phyloP scores from a whole-genome alignment of 2,888 invertebrate genomes.

The Heterodera filipjevi region DNA sequence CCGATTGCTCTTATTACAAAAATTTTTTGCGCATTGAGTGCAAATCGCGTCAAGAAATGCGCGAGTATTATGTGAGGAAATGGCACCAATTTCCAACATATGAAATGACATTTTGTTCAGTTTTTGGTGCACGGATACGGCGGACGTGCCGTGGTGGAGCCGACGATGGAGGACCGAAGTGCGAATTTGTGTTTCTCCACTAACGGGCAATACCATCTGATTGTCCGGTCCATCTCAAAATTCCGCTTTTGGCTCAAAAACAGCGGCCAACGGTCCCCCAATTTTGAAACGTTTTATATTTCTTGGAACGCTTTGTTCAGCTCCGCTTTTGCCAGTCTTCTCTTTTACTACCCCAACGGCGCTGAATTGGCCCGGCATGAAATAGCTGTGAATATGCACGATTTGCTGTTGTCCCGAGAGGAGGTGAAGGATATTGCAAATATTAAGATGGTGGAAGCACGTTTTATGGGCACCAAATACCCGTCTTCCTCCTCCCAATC shows the following conservation, averaged over 20 bases:
- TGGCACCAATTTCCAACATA: too few relatives aligned
- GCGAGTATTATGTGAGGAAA: not conserved
- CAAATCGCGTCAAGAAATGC: not conserved
- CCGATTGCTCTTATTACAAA: not conserved
- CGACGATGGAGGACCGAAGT: not conserved
- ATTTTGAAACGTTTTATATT: not conserved
- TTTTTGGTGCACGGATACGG: conserved; percentile 20
- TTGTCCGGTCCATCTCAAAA: conserved; percentile 12
- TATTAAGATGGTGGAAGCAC: conserved; percentile 4
- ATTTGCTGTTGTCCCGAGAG: conserved; percentile 1
- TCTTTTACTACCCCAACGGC: conserved; percentile 10
- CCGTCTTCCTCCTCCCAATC: not conserved
- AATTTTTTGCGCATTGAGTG: conserved; percentile 3
- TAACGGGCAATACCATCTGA: conserved; percentile 21
- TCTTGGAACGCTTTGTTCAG: not conserved
- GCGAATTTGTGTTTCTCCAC: conserved; percentile 14
- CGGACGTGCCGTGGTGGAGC: conserved; percentile 19
- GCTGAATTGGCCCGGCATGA: conserved; percentile 6
- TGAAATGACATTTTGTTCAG: not conserved
- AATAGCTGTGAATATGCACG: conserved; percentile 10
- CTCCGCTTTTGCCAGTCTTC: conserved; percentile 17
- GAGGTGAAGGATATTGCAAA: not conserved
- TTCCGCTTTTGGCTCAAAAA: conserved; percentile 22
- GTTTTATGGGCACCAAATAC: not conserved
- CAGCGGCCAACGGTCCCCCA: not conserved